A percentile compares a stretch with the other conserved stretches of the same genome.
Evolutionary conservation across 2,888 invertebrate species (phyloP).

Genomic region (Hirtodrosophila trivittata): DNA sequence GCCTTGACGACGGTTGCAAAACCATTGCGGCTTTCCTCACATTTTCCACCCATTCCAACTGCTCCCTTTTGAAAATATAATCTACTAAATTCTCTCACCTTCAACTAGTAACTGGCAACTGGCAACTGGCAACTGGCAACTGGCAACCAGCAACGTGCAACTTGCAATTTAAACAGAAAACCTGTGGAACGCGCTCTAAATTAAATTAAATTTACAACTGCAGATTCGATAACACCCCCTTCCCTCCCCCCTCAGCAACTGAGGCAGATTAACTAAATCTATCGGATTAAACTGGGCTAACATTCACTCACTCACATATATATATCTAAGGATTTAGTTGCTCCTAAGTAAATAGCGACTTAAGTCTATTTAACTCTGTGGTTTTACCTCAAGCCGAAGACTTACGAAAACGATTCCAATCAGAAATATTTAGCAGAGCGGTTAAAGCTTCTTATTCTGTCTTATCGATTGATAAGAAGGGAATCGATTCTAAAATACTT

Average conservation of each 20-base stretch:
- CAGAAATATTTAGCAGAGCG: no score
- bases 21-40: conserved; percentile 24
- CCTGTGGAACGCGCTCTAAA: not conserved
- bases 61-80: not conserved
- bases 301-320: no score
- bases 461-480: no score
- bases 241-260: no score
- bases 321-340: not conserved
- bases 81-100: not conserved
- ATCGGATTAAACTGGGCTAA: no score
- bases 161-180: not conserved
- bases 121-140: not conserved
- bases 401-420: not conserved
- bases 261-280: no score
- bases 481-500: no score
- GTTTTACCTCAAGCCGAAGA: not conserved
- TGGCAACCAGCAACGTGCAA: not conserved
- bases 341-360: not conserved
- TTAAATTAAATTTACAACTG: not conserved
- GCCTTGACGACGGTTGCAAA: conserved; percentile 40
- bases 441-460: no score
- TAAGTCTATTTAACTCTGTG: not conserved
- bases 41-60: conserved; percentile 12
- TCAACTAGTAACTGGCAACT: no score
- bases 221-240: not conserved